Evolutionary conservation across 2,797 vertebrate genomes (phyloP).

Genomic region (Margarornis squamiger): DNA sequence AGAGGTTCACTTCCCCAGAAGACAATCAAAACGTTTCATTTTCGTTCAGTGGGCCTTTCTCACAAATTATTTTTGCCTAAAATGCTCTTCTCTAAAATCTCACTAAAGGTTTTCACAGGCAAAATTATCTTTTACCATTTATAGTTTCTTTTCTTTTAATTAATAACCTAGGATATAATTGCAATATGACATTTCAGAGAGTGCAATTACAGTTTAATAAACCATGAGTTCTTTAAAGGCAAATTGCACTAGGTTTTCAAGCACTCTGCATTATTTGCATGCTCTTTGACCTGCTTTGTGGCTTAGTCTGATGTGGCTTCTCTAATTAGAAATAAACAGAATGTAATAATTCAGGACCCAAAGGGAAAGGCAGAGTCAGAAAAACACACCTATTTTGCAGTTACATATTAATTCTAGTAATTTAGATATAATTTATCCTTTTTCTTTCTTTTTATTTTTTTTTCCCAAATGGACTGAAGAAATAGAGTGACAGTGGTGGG

Average conservation of each 20-base stretch:
- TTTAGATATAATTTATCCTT: not conserved
- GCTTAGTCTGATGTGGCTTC: slow-evolving; percentile 48
- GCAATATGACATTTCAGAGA: slow-evolving; percentile 34
- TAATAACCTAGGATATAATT: slow-evolving; percentile 44
- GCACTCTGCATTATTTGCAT: slow-evolving; percentile 25
- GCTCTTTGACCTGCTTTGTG: slow-evolving; percentile 48
- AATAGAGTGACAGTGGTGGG: not conserved
- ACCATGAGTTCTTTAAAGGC: slow-evolving; percentile 16
- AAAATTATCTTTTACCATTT: slow-evolving; percentile 42
- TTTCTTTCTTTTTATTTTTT: fast-evolving
- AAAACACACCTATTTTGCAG: not conserved
- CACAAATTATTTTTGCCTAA: slow-evolving; percentile 34
- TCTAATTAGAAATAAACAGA: slow-evolving; percentile 46
- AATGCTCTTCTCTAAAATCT: slow-evolving; percentile 30
- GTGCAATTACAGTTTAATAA: slow-evolving; percentile 48
- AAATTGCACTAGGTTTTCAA: slow-evolving; percentile 30
- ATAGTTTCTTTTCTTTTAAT: slow-evolving; percentile 45
- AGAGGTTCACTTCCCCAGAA: not conserved
- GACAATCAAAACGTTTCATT: slow-evolving; percentile 27
- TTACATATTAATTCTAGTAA: not conserved
- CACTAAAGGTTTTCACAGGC: slow-evolving; percentile 6
- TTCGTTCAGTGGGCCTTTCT: slow-evolving; percentile 13
- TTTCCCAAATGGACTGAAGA: not conserved
- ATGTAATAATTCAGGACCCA: slow-evolving; percentile 42
- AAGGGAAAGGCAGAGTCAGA: not conserved